Conservation (phyloP, 2,888 invertebrate genomes). For the Pammene fasciana region DNA sequence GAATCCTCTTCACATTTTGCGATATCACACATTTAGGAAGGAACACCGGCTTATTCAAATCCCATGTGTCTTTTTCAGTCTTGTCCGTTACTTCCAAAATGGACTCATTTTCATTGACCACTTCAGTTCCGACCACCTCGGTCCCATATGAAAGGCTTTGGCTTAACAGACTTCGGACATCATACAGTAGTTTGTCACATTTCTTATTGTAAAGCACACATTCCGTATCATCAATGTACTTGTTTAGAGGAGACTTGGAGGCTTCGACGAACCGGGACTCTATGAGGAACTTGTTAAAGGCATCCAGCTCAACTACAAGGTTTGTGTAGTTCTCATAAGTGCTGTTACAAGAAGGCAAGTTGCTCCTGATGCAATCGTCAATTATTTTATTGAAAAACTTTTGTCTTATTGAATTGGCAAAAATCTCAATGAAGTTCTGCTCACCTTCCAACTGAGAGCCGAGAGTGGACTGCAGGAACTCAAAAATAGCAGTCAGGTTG, state of each 20-base stretch:
- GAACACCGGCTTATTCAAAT: conserved; percentile 68
- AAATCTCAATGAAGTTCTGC: conserved; percentile 70
- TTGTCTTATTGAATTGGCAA: conserved; percentile 67
- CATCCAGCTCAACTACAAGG: conserved; percentile 71
- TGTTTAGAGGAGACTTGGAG: conserved; percentile 69
- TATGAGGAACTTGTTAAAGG: conserved; percentile 75
- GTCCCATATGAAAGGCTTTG: conserved; percentile 70
- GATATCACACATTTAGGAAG: conserved; percentile 75
- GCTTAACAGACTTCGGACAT: conserved; percentile 64
- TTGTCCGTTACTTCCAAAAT: conserved; percentile 55
- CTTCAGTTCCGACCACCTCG: conserved; percentile 59
- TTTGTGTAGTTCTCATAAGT: conserved; percentile 71
- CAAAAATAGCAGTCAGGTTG: conserved; percentile 76
- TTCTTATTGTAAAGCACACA: conserved; percentile 76
- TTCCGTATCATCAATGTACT: conserved; percentile 74
- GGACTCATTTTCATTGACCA: conserved; percentile 57
- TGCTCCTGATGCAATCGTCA: conserved; percentile 72
- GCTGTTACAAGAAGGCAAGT: conserved; percentile 72
- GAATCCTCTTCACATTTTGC: conserved; percentile 68
- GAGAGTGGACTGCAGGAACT: conserved; percentile 73
- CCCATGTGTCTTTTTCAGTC: conserved; percentile 61
- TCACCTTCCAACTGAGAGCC: conserved; percentile 71
- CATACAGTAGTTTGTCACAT: conserved; percentile 72
- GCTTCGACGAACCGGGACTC: conserved; percentile 74
- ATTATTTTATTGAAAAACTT: conserved; percentile 76